These are phyloP conservation scores for Melanostoma scalare DNA, from an alignment of 2,888 invertebrate species.

Conservation along the genomic window DNA sequence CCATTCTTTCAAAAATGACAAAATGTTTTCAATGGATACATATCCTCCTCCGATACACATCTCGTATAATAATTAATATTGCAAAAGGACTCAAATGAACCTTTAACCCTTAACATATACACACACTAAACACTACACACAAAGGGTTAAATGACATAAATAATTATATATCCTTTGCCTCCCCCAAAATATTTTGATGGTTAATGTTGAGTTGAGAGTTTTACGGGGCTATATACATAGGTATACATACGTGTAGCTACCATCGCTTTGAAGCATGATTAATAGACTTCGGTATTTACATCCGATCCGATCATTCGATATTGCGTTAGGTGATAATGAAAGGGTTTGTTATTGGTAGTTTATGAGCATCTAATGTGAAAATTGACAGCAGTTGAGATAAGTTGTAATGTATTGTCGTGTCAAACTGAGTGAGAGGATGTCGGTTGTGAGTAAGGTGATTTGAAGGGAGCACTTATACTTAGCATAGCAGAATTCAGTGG, in stretches of 20 bases:
- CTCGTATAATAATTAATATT: slow-evolving; percentile 61
- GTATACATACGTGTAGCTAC: background rate
- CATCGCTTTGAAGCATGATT: slow-evolving; percentile 50
- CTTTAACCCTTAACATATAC: background rate
- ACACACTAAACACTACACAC: background rate
- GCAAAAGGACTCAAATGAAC: slow-evolving; percentile 43
- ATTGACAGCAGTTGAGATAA: slow-evolving; percentile 39
- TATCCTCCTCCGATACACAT: slow-evolving; percentile 38
- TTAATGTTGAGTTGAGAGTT: slow-evolving; percentile 49
- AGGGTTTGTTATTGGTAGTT: slow-evolving; percentile 31
- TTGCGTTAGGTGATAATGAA: slow-evolving; percentile 55
- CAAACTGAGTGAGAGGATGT: no score
- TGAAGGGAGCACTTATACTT: no score
- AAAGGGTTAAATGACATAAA: slow-evolving; percentile 72
- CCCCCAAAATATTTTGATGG: slow-evolving; percentile 48
- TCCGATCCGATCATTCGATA: slow-evolving; percentile 59
- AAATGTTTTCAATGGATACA: slow-evolving; percentile 1
- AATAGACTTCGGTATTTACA: slow-evolving; percentile 57
- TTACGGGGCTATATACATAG: background rate
- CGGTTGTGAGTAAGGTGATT: no score
- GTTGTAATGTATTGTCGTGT: slow-evolving; percentile 14
- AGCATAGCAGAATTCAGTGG: no score
- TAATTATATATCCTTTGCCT: slow-evolving; percentile 68
- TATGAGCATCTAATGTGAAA: slow-evolving; percentile 47
- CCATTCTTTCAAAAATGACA: slow-evolving; percentile 10